phyloP scores from a whole-genome alignment of 2,888 invertebrate genomes.

The Brachypalpus laphriformis region DNA sequence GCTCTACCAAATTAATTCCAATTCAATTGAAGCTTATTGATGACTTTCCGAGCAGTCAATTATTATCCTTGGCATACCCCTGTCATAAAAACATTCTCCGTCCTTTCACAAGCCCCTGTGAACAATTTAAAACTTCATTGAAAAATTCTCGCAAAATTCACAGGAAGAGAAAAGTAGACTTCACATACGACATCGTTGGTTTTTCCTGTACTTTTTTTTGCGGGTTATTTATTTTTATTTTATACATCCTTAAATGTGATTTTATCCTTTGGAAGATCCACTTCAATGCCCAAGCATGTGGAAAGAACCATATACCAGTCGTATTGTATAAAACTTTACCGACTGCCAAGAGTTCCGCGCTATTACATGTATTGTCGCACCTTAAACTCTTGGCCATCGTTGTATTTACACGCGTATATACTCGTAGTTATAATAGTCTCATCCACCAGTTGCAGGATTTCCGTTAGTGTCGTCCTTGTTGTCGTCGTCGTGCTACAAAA shows the following conservation, averaged over 20 bases:
- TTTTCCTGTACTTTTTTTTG: slow-evolving; percentile 25
- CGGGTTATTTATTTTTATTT: slow-evolving; percentile 61
- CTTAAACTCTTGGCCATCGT: slow-evolving; percentile 49
- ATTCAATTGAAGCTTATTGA: slow-evolving; percentile 65
- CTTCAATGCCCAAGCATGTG: slow-evolving; percentile 44
- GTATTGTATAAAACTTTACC: slow-evolving; percentile 8
- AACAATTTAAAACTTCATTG: slow-evolving; percentile 22
- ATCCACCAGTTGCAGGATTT: slow-evolving; percentile 62
- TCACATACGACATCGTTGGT: slow-evolving; percentile 24
- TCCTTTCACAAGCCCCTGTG: not conserved
- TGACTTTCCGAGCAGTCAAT: slow-evolving; percentile 59
- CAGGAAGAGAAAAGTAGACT: not conserved
- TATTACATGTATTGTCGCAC: slow-evolving; percentile 40
- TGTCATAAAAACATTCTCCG: slow-evolving; percentile 27
- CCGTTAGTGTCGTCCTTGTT: slow-evolving; percentile 30
- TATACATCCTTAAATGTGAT: slow-evolving; percentile 56
- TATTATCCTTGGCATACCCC: slow-evolving; percentile 38
- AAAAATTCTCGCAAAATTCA: slow-evolving; percentile 29
- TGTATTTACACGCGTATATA: not conserved
- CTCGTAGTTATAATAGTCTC: not conserved
- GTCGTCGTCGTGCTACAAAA: slow-evolving; percentile 28
- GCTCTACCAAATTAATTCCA: slow-evolving; percentile 51
- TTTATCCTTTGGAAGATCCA: slow-evolving; percentile 52
- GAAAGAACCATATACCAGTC: slow-evolving; percentile 26
- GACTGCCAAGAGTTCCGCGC: slow-evolving; percentile 22